Percentiles rank a stretch among this genome's conserved stretches.
phyloP scores from a whole-genome alignment of 2,888 invertebrate genomes.

The Aricia artaxerxes region DNA sequence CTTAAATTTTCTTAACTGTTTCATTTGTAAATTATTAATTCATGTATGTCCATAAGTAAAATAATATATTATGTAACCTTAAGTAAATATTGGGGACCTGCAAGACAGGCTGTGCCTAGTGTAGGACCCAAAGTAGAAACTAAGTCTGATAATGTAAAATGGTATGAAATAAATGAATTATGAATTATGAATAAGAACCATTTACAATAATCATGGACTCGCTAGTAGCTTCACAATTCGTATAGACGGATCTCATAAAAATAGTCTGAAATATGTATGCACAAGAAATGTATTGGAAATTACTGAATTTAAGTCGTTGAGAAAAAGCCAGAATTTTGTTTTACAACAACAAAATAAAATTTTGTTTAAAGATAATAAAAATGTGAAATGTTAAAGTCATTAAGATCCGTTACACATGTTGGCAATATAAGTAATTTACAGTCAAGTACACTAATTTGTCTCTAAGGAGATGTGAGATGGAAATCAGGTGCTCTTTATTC shows the following conservation, averaged over 20 bases:
- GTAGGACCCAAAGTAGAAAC: too few relatives aligned
- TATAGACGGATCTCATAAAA: too few relatives aligned
- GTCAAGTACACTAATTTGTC: background rate
- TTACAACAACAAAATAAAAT: background rate
- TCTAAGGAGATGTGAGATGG: background rate
- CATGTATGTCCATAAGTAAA: too few relatives aligned
- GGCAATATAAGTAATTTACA: background rate
- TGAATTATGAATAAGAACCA: background rate
- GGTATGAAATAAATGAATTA: too few relatives aligned
- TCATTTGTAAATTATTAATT: too few relatives aligned
- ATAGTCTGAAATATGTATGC: too few relatives aligned
- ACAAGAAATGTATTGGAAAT: too few relatives aligned
- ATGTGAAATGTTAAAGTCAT: background rate
- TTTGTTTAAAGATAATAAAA: background rate
- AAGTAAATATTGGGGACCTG: too few relatives aligned
- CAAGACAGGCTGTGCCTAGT: too few relatives aligned
- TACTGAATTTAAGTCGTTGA: background rate
- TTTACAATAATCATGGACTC: background rate
- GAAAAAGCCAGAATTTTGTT: background rate
- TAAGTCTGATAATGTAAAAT: too few relatives aligned
- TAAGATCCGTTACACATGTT: background rate
- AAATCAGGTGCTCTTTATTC: background rate
- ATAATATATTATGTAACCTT: too few relatives aligned
- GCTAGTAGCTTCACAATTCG: background rate
- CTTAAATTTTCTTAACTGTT: too few relatives aligned